Evolutionary conservation across 1,140 invertebrate species (phyloP), one percentile per base, ranked within the genome.

Genomic region (Diuraphis noxia): DNA sequence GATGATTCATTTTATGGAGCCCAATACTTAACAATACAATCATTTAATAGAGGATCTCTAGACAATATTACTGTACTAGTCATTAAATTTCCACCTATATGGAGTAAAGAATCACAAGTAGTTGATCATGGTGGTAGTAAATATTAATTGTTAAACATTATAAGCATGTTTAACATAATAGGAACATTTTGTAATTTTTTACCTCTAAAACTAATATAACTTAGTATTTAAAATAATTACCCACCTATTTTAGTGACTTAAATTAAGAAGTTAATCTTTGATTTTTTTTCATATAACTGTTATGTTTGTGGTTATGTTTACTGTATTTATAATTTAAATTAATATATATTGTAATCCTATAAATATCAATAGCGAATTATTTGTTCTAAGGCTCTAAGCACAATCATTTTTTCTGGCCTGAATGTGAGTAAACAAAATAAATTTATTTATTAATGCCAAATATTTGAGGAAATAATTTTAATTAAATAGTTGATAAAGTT

Each of bases 21-120:
- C 63, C 98, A 98, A 94, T 97, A 97, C 93, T 95, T 99, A 92
- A 96, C 97, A 23, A 94, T 97, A 92, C 97, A 98, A 94, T 98
- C 98, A n/a, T 98, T 97, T 94, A 96, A 97, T 93, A 95, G 97
- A 93, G 98, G 98, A 41, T 99, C 98, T 8, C 95, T 97, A 90
- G 98, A 99, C 94, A 99, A 99, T 94, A 99, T 99, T 88, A 98
- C 98, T 46, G 97, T 99, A 30, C 95, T 99, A 93, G 95, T 99
- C 81, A 97, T 99, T 84, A 97, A 98, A 94, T 97, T 99, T 72
- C 88, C 92, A 38, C 49, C 89, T 17, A 30, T 38, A 21, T 91
- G 89, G 89, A 91, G 34, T 49, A 46, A 91, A 38, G 72, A 91
- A 38, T 91, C 89, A 30, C 89, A 91, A 79, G 30, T n/a, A 30